A percentile compares a stretch with the other conserved stretches of the same genome.
Conservation (phyloP, 2,888 invertebrate species). For the Imbricaverruca yamaguchii region DNA sequence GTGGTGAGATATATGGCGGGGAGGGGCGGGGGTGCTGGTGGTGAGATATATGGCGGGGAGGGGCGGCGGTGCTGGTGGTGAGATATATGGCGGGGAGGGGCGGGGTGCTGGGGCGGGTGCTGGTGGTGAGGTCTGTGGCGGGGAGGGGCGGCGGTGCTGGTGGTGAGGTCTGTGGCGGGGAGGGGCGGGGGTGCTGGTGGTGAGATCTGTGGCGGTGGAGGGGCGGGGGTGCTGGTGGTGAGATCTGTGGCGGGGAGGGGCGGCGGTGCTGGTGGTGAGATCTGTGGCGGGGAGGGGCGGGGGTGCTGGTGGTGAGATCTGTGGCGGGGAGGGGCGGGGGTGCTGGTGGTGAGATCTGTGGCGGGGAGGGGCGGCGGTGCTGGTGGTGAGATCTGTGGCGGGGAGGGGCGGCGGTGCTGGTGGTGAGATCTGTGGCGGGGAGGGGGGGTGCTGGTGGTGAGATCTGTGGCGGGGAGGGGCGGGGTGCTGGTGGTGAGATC, state of each 20-base stretch:
- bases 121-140: conserved; percentile 58
- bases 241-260: conserved; percentile 34
- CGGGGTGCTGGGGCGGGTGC: no score
- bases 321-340: conserved; percentile 37
- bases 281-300: no score
- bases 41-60: conserved; percentile 45
- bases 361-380: conserved; percentile 44
- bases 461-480: conserved; percentile 29
- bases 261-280: conserved; percentile 72
- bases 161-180: conserved; percentile 51
- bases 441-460: conserved; percentile 63
- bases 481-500: conserved; percentile 72
- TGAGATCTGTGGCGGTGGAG: conserved; percentile 40
- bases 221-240: conserved; percentile 67
- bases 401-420: conserved; percentile 53
- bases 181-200: conserved; percentile 64
- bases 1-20: conserved; percentile 53
- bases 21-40: conserved; percentile 58
- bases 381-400: conserved; percentile 58
- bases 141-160: conserved; percentile 53
- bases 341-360: conserved; percentile 62
- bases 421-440: conserved; percentile 51
- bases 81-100: conserved; percentile 34
- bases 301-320: conserved; percentile 69
- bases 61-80: conserved; percentile 67